A percentile compares a stretch with the other conserved stretches of the same genome.
These are phyloP conservation scores for Eptesicus fuscus DNA, from an alignment of 2,113 vertebrate species.

Conservation along the genomic window DNA sequence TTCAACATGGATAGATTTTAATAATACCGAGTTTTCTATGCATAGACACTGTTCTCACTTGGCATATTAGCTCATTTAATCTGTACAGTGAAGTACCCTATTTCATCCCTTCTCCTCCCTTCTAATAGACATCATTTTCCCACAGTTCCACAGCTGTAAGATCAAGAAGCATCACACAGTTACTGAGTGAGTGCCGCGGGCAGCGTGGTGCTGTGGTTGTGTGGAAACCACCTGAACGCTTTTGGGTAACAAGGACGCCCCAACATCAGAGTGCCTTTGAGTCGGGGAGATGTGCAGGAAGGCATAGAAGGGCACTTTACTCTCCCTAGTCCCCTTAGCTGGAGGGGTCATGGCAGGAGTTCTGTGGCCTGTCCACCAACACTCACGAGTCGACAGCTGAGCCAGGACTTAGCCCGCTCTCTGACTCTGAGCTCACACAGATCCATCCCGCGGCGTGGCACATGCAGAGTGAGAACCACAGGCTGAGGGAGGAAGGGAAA, in stretches of 20 bases:
- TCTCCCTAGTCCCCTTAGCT: background rate
- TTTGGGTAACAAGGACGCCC: background rate
- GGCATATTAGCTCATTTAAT: background rate
- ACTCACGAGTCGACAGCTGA: background rate
- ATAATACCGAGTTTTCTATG: background rate
- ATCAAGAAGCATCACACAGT: background rate
- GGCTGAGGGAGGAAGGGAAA: background rate
- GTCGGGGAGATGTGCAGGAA: background rate
- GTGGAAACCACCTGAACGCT: background rate
- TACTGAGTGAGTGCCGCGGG: background rate
- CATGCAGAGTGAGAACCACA: background rate
- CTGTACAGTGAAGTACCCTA: background rate
- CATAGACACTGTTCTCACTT: background rate
- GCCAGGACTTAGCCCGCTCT: background rate
- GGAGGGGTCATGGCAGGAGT: background rate
- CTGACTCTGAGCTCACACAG: background rate
- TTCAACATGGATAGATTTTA: background rate
- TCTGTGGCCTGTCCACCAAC: background rate
- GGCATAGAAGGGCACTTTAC: background rate
- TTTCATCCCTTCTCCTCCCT: background rate
- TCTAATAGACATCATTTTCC: background rate
- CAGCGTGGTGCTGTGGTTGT: rapidly evolving
- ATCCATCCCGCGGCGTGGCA: rapidly evolving
- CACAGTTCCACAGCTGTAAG: background rate
- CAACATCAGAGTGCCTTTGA: background rate